These are phyloP conservation scores for Platynereis dumerilii DNA, from an alignment of 2,888 invertebrate species.

Conservation along the genomic window DNA sequence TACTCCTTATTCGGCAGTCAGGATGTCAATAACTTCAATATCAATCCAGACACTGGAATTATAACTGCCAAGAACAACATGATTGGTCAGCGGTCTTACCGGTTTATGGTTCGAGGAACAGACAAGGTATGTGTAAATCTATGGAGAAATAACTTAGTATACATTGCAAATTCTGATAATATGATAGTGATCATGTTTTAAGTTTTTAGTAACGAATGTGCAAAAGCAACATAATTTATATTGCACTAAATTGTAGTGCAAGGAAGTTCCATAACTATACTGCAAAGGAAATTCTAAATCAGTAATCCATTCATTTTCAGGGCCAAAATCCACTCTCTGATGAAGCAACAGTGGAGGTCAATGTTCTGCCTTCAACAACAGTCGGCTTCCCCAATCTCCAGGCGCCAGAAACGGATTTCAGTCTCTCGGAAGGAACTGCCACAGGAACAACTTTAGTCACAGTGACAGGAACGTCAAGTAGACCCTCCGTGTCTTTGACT, in stretches of 20 bases:
- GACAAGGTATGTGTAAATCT: slow-evolving; percentile 69
- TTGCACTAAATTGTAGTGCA: neutral
- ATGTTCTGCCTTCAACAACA: slow-evolving; percentile 74
- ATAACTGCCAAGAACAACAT: slow-evolving; percentile 60
- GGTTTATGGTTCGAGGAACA: slow-evolving; percentile 70
- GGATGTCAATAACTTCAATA: slow-evolving; percentile 47
- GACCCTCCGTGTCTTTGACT: slow-evolving; percentile 35
- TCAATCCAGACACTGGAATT: slow-evolving; percentile 66
- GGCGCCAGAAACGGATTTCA: slow-evolving; percentile 61
- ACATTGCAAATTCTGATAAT: neutral
- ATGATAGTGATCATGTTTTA: neutral
- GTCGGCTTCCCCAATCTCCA: slow-evolving; percentile 79
- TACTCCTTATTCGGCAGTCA: slow-evolving; percentile 67
- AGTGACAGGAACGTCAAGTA: slow-evolving; percentile 75
- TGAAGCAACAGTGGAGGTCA: slow-evolving; percentile 78
- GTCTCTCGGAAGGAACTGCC: slow-evolving; percentile 66
- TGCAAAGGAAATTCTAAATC: too few relatives aligned
- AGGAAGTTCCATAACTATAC: too few relatives aligned
- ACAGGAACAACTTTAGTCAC: slow-evolving; percentile 70
- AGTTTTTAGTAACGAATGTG: too few relatives aligned
- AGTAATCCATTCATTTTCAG: too few relatives aligned
- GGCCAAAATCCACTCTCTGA: slow-evolving; percentile 75
- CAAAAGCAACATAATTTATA: neutral
- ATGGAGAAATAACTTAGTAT: neutral
- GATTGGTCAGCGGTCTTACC: slow-evolving; percentile 74